Conservation (phyloP, 2,888 invertebrate genomes). For the Caenorhabditis sinica region DNA sequence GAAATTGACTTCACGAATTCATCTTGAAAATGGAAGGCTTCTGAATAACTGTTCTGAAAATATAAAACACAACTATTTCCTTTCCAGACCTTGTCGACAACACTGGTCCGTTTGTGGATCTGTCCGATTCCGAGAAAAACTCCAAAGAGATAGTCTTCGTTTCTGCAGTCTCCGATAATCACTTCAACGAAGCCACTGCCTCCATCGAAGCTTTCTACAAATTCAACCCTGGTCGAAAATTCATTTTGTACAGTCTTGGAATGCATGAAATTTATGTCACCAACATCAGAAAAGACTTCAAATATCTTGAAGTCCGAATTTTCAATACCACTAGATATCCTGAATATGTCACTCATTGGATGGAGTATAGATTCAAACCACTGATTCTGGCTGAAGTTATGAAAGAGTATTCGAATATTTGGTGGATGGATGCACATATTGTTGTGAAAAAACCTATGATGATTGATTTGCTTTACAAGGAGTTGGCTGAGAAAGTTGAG, state of each 20-base stretch:
- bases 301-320: conserved; percentile 39
- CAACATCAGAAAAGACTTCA: conserved; percentile 13
- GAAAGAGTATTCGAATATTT: conserved; percentile 53
- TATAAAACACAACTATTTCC: background rate
- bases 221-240: conserved; percentile 34
- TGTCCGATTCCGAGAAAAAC: conserved; percentile 18
- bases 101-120: conserved; percentile 36
- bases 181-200: conserved; percentile 40
- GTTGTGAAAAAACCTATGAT: conserved; percentile 39
- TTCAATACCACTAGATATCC: conserved; percentile 55
- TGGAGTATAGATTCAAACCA: conserved; percentile 62
- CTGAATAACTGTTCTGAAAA: no score
- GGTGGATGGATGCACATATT: conserved; percentile 67
- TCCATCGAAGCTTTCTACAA: conserved; percentile 33
- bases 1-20: no score
- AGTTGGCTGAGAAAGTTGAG: conserved; percentile 5
- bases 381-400: conserved; percentile 62
- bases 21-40: no score
- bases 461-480: conserved; percentile 13
- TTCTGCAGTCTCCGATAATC: conserved; percentile 50
- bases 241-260: conserved; percentile 46
- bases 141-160: conserved; percentile 37
- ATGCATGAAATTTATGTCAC: background rate
- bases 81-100: conserved; percentile 50
- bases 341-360: conserved; percentile 35